Conservation (phyloP, 1,140 invertebrate species). For the Scylla paramamosain region DNA sequence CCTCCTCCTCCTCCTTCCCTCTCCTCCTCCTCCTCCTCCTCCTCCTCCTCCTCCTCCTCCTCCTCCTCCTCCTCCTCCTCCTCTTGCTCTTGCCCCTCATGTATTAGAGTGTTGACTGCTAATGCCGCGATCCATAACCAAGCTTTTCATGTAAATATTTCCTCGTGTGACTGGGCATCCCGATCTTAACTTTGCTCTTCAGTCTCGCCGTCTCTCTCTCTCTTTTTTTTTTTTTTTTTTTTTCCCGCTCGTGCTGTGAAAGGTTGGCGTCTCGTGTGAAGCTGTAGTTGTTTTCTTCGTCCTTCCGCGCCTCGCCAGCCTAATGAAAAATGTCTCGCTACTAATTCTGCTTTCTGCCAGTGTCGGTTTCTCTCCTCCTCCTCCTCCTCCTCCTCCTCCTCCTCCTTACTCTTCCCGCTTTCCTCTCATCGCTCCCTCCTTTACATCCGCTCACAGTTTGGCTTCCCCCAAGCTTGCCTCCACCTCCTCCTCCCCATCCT, state of each 20-base stretch:
- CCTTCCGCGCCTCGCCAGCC: no score
- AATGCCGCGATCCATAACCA: no score
- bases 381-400: neutral
- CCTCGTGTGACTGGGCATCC: no score
- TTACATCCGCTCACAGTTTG: slow-evolving; percentile 21
- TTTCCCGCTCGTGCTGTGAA: no score
- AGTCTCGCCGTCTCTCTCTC: no score
- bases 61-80: neutral
- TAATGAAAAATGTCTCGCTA: no score
- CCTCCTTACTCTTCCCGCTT: neutral
- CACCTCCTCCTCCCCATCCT: neutral
- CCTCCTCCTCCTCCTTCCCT: neutral
- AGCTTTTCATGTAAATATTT: no score
- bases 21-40: neutral
- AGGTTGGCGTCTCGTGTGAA: no score
- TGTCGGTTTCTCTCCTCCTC: neutral
- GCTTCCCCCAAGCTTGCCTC: neutral
- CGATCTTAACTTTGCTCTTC: no score
- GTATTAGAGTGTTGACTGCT: no score
- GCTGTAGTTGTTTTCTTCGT: no score
- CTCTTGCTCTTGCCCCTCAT: neutral
- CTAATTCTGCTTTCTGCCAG: neutral
- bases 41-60: neutral
- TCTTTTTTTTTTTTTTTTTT: no score
- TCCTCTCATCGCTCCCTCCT: neutral